Evolutionary conservation across 1,140 invertebrate species (phyloP).

Genomic region (Ostrea denselamellosa): DNA sequence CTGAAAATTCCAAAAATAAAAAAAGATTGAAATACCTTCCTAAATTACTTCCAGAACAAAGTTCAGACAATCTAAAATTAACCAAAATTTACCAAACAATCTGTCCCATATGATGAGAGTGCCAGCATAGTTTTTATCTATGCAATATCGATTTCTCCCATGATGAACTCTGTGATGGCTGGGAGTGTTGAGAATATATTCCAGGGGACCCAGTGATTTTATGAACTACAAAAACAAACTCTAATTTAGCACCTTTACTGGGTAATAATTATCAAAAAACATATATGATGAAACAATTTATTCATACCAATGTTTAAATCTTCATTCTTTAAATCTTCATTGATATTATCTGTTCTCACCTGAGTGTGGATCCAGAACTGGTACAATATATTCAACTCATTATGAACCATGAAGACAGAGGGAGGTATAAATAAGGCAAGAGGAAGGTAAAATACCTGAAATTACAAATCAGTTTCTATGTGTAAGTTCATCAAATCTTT

Average conservation of each 20-base stretch:
- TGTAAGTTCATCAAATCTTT: no score
- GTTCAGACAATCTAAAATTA: not conserved
- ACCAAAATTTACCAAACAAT: conserved; percentile 84
- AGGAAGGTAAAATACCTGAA: conserved; percentile 91
- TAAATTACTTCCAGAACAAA: not conserved
- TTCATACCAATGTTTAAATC: not conserved
- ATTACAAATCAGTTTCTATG: not conserved
- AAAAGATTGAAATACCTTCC: no score
- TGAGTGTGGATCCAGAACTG: conserved; percentile 96
- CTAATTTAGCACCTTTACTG: not conserved
- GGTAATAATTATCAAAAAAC: not conserved
- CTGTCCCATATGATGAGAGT: conserved; percentile 93
- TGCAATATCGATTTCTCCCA: conserved; percentile 90
- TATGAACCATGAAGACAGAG: conserved; percentile 89
- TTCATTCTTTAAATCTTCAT: no score
- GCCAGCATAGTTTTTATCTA: conserved; percentile 93
- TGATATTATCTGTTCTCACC: conserved; percentile 72
- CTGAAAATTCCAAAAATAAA: conserved; percentile 55
- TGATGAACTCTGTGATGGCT: conserved; percentile 94
- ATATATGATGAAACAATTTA: no score
- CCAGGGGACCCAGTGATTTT: conserved; percentile 87
- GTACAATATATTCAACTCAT: conserved; percentile 92
- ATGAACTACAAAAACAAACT: conserved; percentile 79
- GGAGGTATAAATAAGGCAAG: conserved; percentile 90
- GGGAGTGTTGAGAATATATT: conserved; percentile 92